phyloP scores from a whole-genome alignment of 2,113 vertebrate genomes.

The Suricata suricatta region DNA sequence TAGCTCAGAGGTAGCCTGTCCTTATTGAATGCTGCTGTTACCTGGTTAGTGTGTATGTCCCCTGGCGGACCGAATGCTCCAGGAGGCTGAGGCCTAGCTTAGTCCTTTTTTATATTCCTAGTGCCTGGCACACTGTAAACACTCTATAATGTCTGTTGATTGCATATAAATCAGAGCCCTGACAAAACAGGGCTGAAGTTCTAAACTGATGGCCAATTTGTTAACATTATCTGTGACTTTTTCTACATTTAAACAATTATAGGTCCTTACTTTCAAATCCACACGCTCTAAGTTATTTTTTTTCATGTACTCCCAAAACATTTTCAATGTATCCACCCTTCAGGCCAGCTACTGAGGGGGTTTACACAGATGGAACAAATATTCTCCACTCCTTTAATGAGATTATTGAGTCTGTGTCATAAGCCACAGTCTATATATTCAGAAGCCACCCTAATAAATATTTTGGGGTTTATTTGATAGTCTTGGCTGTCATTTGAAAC shows the following conservation, averaged over 20 bases:
- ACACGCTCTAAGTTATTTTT: not conserved
- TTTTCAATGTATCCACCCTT: not conserved
- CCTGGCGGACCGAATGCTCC: not conserved
- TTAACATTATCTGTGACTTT: not conserved
- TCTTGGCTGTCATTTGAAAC: slow-evolving; percentile 48
- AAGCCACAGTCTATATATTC: slow-evolving; percentile 72
- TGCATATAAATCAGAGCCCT: not conserved
- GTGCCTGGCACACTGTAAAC: not conserved
- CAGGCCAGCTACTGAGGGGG: not conserved
- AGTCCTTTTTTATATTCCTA: not conserved
- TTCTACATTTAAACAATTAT: not conserved
- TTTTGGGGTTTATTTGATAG: slow-evolving; percentile 39
- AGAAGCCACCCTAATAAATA: slow-evolving; percentile 58
- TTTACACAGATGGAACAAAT: not conserved
- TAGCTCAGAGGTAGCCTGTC: not conserved
- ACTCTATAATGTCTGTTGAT: not conserved
- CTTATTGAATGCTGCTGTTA: too few species aligned
- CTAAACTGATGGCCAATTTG: not conserved
- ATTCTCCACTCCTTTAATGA: not conserved
- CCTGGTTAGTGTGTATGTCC: not conserved
- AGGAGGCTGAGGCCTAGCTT: too few species aligned
- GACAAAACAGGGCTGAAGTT: not conserved
- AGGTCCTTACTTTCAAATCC: not conserved
- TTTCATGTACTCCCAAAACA: not conserved
- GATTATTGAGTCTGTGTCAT: slow-evolving; percentile 71